Evolutionary conservation across 30 jellyfish, hydroid and myxozoan genomes (phyloP).

Genomic region (Cassiopea xamachana): DNA sequence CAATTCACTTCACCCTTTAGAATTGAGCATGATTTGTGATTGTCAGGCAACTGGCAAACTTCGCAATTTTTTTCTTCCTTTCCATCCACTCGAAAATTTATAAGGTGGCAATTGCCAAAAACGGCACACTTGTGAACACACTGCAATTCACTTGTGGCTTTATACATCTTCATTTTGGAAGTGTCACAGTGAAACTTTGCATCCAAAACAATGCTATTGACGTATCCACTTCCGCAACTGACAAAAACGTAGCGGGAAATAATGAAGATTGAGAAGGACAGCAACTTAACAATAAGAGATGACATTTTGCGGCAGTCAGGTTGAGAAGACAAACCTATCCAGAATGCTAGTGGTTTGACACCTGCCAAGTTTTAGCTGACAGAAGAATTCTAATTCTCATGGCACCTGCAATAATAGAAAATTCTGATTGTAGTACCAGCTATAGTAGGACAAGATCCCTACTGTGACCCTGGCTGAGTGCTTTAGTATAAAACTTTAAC

Average conservation of each 20-base stretch:
- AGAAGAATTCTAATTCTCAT: too few species aligned
- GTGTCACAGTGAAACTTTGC: constrained; percentile 26
- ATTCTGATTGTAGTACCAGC: too few species aligned
- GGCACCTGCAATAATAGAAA: too few species aligned
- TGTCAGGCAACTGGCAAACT: constrained; percentile 4
- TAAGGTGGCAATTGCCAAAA: constrained; percentile 5
- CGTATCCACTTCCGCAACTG: constrained; percentile 1
- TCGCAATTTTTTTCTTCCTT: constrained; percentile 20
- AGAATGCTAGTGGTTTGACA: too few species aligned
- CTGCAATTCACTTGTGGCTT: constrained; percentile 24
- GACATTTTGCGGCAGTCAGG: background rate
- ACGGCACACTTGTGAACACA: constrained; percentile 40
- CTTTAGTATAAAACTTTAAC: too few species aligned
- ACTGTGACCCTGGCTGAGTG: too few species aligned
- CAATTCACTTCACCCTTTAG: background rate
- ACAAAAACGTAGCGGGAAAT: background rate
- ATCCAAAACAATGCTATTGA: background rate
- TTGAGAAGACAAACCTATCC: too few species aligned
- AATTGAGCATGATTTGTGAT: constrained; percentile 22
- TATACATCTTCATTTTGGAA: background rate
- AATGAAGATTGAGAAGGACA: background rate
- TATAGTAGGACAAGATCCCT: too few species aligned
- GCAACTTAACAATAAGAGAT: background rate
- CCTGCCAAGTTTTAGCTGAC: too few species aligned
- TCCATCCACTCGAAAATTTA: constrained; percentile 3